A percentile compares a stretch with the other conserved stretches of the same genome.
phyloP scores from a whole-genome alignment of 2,113 vertebrate species.

The Lagopus muta region DNA sequence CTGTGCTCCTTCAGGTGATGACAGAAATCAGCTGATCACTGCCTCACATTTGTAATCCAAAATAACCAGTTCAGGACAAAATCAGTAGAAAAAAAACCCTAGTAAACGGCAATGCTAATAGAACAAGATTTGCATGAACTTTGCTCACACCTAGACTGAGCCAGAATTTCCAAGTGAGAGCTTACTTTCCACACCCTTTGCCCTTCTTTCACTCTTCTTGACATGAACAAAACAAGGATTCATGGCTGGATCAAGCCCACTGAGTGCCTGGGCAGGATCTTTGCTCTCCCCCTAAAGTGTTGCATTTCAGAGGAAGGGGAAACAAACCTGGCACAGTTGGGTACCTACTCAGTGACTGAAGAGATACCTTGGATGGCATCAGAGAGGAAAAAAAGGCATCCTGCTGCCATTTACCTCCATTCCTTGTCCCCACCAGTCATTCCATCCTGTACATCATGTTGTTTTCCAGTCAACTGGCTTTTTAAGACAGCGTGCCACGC shows the following conservation, averaged over 20 bases:
- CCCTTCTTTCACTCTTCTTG: background rate
- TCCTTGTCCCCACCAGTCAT: background rate
- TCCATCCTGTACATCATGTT: fast-evolving
- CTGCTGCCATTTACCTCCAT: fast-evolving
- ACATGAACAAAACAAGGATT: background rate
- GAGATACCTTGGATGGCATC: background rate
- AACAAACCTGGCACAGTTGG: background rate
- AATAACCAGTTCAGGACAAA: background rate
- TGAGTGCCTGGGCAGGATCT: background rate
- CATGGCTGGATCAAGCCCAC: background rate
- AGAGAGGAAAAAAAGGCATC: background rate
- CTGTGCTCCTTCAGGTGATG: background rate
- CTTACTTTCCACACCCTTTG: background rate
- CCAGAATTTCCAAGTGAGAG: background rate
- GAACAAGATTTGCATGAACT: background rate
- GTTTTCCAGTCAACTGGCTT: background rate
- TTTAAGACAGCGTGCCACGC: fast-evolving
- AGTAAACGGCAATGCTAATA: background rate
- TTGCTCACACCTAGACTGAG: background rate
- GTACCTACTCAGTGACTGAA: background rate
- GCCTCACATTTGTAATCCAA: background rate
- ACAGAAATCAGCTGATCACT: background rate
- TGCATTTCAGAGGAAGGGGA: background rate
- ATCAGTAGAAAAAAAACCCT: background rate
- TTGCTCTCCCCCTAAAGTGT: background rate